phyloP scores from a whole-genome alignment of 35 echinoderm and acorn worm species.

The Ophiothrix spiculata region DNA sequence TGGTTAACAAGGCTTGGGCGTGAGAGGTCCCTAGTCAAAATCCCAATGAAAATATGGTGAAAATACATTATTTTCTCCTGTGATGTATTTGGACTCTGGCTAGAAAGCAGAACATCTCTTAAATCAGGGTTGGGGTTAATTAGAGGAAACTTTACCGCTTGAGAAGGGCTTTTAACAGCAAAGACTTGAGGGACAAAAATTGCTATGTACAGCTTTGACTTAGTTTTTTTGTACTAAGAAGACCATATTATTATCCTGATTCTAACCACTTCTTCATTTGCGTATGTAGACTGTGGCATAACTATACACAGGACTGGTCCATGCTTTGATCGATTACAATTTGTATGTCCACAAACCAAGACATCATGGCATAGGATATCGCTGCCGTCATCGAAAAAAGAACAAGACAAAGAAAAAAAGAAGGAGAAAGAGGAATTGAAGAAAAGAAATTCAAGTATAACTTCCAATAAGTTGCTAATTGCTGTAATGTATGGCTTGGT shows the following conservation, averaged over 20 bases:
- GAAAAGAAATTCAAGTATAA: neutral
- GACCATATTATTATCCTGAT: neutral
- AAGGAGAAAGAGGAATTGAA: too few relatives aligned
- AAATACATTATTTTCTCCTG: too few relatives aligned
- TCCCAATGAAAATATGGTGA: too few relatives aligned
- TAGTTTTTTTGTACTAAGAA: neutral
- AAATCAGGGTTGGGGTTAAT: neutral
- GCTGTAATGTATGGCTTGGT: neutral
- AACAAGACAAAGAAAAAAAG: too few relatives aligned
- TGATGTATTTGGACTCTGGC: too few relatives aligned
- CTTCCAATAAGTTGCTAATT: neutral
- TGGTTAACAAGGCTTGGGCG: too few relatives aligned
- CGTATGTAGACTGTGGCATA: neutral
- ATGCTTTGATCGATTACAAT: neutral
- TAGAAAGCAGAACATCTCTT: neutral
- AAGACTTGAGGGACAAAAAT: neutral
- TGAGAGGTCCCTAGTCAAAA: too few relatives aligned
- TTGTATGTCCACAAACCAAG: neutral
- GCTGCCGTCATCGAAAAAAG: neutral
- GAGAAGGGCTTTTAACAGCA: too few relatives aligned
- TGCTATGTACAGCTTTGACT: neutral
- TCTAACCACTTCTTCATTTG: neutral
- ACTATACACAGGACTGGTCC: neutral
- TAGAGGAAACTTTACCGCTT: too few relatives aligned
- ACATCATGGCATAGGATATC: neutral